Base-by-base conservation (phyloP, 2,888 invertebrate genomes). In the Tortricodes alternella region DNA sequence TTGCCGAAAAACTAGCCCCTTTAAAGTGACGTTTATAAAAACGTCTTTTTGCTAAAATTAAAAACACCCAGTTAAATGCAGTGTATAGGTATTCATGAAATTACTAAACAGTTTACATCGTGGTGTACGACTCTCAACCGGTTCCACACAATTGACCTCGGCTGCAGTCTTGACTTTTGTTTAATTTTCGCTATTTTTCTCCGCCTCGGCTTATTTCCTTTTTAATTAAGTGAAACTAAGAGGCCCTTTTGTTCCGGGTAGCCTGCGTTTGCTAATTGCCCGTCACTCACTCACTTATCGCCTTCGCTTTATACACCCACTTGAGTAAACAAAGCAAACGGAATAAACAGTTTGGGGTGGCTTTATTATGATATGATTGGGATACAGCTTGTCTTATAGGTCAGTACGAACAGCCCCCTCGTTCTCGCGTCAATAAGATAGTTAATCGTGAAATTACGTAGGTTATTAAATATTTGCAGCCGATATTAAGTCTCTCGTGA, bases 141-240 rank as follows among this genome's bases (percentile, higher is more conserved):
- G 32, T 23, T 46, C 43, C 16, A 44, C n/a, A n/a, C 44, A 44
- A 34, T 49, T 56, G 43, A 29, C 41, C 32, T 32, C 16, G 15
- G 23, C 46, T 55, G 38, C 50, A 56, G 44, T 50, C 37, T 50
- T 29, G 50, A 56, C 38, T 50, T 23, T 44, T 58, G 41, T 56
- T 52, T 74, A 68, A 71, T 73, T 65, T 65, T 65, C 68, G 74
- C 68, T 66, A 73, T 78, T 78, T 79, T 78, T 80, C 77, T 73
- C 67, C 58, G 62, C 66, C 67, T 68, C 68, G 63, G 65, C 70
- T 74, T 56, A 56, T 56, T 73, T 71, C 72, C 74, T 83, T 84
- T 84, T 85, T 86, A 86, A 86, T 86, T 85, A 85, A 84, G 82
- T 83, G 76, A 80, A 83, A 80, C 82, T 80, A 83, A 83, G 80